phyloP scores from a whole-genome alignment of 2,113 vertebrate species.

The Dendrocopos noguchii region DNA sequence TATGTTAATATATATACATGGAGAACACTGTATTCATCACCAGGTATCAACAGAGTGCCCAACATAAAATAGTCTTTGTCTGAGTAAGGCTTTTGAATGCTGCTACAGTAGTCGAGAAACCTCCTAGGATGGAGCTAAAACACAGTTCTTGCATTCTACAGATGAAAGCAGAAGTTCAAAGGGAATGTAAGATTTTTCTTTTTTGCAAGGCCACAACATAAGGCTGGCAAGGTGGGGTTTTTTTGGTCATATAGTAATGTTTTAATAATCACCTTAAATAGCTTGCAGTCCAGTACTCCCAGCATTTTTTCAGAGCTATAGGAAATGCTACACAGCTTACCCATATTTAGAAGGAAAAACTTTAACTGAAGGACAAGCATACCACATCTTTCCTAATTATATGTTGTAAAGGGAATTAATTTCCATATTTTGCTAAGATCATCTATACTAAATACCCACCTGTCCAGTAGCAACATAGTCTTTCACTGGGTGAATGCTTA shows the following conservation, averaged over 20 bases:
- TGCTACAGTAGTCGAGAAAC: background rate
- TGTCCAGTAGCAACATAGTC: conserved; percentile 93
- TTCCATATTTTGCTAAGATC: background rate
- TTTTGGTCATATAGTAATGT: background rate
- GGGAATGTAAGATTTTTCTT: background rate
- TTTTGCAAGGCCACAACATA: background rate
- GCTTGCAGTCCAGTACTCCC: background rate
- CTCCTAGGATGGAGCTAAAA: background rate
- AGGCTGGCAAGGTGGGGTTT: background rate
- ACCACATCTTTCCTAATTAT: background rate
- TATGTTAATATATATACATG: background rate
- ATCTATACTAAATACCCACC: conserved; percentile 68
- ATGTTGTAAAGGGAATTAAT: background rate
- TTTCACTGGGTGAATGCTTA: conserved; percentile 91
- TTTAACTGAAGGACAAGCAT: background rate
- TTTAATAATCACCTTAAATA: background rate
- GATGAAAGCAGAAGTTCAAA: background rate
- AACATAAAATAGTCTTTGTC: background rate
- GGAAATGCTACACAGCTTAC: background rate
- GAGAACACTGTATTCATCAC: background rate
- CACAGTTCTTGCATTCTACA: background rate
- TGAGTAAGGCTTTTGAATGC: background rate
- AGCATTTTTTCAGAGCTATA: background rate
- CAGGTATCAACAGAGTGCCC: background rate
- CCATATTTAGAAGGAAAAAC: background rate